Percentiles rank a stretch among this genome's conserved stretches.
Evolutionary conservation across 2,113 vertebrate species (phyloP).

Genomic region (Prolemur simus): DNA sequence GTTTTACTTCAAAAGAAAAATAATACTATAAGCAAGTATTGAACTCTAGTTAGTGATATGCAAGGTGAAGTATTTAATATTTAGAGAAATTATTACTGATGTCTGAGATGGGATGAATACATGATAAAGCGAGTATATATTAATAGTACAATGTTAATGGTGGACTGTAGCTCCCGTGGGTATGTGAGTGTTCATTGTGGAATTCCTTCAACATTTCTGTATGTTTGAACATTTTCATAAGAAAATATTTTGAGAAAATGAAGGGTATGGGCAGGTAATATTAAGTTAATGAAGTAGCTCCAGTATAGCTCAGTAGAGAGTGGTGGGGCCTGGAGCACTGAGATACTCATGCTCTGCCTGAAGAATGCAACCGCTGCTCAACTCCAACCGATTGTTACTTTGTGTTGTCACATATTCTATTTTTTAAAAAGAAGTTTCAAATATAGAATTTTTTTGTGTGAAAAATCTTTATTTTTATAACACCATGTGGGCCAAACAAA

Average conservation of each 20-base stretch:
- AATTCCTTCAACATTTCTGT: neutral
- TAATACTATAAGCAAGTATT: neutral
- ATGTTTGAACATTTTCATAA: neutral
- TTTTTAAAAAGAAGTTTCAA: neutral
- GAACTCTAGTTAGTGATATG: neutral
- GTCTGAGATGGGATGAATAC: neutral
- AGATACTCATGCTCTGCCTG: neutral
- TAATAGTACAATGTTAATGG: neutral
- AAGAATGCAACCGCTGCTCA: neutral
- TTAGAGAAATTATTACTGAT: neutral
- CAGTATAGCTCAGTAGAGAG: neutral
- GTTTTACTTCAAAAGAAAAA: constrained; percentile 44
- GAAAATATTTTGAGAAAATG: neutral
- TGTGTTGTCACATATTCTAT: neutral
- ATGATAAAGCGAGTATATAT: neutral
- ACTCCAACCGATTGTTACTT: neutral
- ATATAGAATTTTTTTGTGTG: neutral
- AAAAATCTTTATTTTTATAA: neutral
- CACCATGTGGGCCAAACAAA: neutral
- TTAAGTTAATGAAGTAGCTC: neutral
- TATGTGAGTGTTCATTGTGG: neutral
- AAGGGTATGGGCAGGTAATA: neutral
- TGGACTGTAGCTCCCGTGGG: neutral
- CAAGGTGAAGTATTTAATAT: neutral
- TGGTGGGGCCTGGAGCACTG: neutral